A percentile compares a stretch with the other conserved stretches of the same genome.
These are phyloP conservation scores for Panulirus ornatus DNA, from an alignment of 1,140 invertebrate genomes.

Conservation along the genomic window DNA sequence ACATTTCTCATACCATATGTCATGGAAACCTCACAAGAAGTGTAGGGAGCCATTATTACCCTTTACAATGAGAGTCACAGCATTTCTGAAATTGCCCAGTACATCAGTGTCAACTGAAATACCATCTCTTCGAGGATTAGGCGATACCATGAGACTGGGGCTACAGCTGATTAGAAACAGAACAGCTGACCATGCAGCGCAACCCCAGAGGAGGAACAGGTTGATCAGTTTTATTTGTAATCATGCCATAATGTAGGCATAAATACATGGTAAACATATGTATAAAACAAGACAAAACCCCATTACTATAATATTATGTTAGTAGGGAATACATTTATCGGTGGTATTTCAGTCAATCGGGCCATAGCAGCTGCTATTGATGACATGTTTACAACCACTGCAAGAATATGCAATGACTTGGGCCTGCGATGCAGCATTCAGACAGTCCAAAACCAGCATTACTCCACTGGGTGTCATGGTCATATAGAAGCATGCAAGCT, in stretches of 20 bases:
- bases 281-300: neutral
- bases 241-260: too few species aligned
- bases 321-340: neutral
- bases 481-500: neutral
- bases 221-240: too few species aligned
- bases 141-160: neutral
- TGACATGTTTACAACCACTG: neutral
- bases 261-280: neutral
- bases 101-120: neutral
- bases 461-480: neutral
- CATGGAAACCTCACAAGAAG: slow-evolving; percentile 8
- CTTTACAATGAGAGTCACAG: too few species aligned
- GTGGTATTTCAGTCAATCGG: neutral
- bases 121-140: neutral
- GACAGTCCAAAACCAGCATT: neutral
- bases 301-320: neutral
- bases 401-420: neutral
- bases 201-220: too few species aligned
- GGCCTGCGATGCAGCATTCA: neutral
- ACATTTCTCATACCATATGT: too few species aligned
- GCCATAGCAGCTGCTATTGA: neutral
- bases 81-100: neutral
- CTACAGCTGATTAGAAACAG: neutral
- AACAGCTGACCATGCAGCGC: neutral
- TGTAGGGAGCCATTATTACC: neutral